Conservation (phyloP, 1,140 invertebrate genomes). For the Procambarus clarkii region DNA sequence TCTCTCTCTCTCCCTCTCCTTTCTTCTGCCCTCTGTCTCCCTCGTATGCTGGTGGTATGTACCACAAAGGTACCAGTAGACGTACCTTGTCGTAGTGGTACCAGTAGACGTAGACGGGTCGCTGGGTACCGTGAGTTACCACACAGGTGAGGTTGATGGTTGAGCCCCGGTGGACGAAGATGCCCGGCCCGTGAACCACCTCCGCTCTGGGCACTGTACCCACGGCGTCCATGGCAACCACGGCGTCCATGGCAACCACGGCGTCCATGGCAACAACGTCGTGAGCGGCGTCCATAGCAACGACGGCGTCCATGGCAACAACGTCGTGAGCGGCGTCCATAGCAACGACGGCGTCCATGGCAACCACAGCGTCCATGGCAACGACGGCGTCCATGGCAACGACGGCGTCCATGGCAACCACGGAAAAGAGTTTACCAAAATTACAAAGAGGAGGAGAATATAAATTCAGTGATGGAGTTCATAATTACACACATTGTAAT, state of each 20-base stretch:
- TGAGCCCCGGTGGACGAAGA: constrained; percentile 69
- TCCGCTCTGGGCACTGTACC: constrained; percentile 59
- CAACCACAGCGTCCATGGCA: too few species aligned
- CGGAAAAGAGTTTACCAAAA: too few species aligned
- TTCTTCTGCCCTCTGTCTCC: too few species aligned
- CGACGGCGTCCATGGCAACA: too few species aligned
- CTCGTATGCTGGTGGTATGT: neutral
- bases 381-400: neutral
- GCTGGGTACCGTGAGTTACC: constrained; percentile 63
- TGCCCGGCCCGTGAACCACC: constrained; percentile 63
- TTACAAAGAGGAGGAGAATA: too few species aligned
- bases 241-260: neutral
- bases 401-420: neutral
- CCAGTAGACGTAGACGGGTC: constrained; percentile 67
- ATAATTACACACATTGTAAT: too few species aligned
- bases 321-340: too few species aligned
- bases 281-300: neutral
- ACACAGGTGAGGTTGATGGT: constrained; percentile 70
- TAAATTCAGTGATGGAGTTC: too few species aligned
- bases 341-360: too few species aligned
- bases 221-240: too few species aligned
- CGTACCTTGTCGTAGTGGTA: constrained; percentile 41
- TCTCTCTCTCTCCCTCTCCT: too few species aligned
- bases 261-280: neutral
- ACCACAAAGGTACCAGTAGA: neutral